A percentile compares a stretch with the other conserved stretches of the same genome.
Evolutionary conservation across 1,140 invertebrate genomes (phyloP).

Genomic region (Papilio helenus): DNA sequence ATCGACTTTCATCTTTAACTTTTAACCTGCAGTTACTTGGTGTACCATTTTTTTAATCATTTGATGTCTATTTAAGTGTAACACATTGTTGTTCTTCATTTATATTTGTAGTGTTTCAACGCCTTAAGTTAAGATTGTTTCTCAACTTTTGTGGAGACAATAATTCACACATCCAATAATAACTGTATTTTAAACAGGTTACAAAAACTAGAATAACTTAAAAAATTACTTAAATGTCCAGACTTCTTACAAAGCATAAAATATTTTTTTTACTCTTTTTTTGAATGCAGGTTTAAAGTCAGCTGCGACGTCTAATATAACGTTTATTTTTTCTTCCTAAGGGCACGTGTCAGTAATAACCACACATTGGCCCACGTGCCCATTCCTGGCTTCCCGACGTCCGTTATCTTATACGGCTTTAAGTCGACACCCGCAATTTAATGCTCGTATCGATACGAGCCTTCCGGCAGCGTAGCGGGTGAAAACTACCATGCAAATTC

Average conservation of each 20-base stretch:
- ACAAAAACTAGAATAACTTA: no score
- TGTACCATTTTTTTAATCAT: constrained; percentile 1
- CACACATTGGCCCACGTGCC: constrained; percentile 27
- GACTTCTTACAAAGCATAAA: no score
- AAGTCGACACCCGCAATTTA: constrained; percentile 29
- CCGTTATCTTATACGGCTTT: constrained; percentile 29
- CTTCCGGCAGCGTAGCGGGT: constrained; percentile 29
- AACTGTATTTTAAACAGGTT: no score
- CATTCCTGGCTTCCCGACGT: constrained; percentile 14
- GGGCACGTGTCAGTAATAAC: constrained; percentile 12
- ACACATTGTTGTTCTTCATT: neutral
- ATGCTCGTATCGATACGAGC: constrained; percentile 19
- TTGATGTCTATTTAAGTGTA: neutral
- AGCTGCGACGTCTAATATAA: neutral
- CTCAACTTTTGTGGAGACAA: no score
- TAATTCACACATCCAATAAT: no score
- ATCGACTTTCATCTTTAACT: constrained; percentile 21
- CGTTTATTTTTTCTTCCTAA: neutral
- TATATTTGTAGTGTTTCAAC: no score
- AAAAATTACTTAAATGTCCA: no score
- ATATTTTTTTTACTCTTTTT: no score
- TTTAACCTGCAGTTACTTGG: neutral
- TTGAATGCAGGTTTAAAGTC: neutral
- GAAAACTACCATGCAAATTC: constrained; percentile 34
- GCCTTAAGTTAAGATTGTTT: no score